A percentile compares a stretch with the other conserved stretches of the same genome.
Evolutionary conservation across 2,888 invertebrate species (phyloP).

Genomic region (Synanthedon myopaeformis): DNA sequence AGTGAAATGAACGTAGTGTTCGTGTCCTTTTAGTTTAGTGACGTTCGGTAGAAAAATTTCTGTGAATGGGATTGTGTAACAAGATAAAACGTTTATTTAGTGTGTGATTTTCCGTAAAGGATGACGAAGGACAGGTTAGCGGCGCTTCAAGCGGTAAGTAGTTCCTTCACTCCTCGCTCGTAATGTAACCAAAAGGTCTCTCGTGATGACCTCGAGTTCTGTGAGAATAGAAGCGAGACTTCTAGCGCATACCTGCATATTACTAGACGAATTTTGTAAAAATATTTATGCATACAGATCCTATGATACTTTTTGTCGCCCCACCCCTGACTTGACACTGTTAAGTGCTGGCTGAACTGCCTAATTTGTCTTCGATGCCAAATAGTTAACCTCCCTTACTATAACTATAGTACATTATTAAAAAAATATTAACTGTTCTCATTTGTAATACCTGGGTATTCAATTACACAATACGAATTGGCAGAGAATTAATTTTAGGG

Average conservation of each 20-base stretch:
- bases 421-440: too few species aligned
- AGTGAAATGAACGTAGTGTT: constrained; percentile 76
- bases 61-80: constrained; percentile 84
- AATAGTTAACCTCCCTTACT: constrained; percentile 16
- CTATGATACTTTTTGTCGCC: constrained; percentile 33
- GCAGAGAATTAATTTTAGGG: too few species aligned
- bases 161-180: constrained; percentile 33
- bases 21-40: constrained; percentile 78
- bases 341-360: constrained; percentile 34
- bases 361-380: constrained; percentile 32
- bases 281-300: too few species aligned
- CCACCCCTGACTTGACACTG: constrained; percentile 52
- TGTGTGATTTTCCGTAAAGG: constrained; percentile 75
- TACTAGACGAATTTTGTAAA: too few species aligned
- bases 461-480: too few species aligned
- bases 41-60: constrained; percentile 77
- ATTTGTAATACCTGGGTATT: too few species aligned
- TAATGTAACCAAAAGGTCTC: constrained; percentile 49
- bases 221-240: constrained; percentile 18
- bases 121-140: constrained; percentile 99
- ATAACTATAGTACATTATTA: too few species aligned
- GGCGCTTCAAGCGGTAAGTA: constrained; percentile 92
- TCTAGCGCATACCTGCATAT: too few species aligned
- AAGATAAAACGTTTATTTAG: constrained; percentile 75
- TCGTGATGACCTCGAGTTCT: constrained; percentile 52